Conservation (phyloP, 2,113 vertebrate genomes). For the Corydoras sp. region DNA sequence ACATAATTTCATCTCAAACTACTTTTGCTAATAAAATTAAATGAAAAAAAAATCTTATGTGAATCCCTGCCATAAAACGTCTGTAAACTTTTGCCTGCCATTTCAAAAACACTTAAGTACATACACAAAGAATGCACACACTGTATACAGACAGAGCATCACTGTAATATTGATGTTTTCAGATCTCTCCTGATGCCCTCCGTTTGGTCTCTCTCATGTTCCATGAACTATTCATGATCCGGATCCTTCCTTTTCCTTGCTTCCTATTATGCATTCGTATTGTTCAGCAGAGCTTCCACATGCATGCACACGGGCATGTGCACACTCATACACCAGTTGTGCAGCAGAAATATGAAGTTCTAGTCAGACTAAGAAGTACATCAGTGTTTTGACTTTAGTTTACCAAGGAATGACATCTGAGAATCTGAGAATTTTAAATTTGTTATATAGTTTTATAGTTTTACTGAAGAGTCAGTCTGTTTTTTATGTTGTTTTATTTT, state of each 20-base stretch:
- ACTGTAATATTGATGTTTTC: constrained; percentile 65
- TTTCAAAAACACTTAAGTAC: constrained; percentile 2
- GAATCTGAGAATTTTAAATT: too few relatives aligned
- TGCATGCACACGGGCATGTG: constrained; percentile 11
- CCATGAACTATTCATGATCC: constrained; percentile 61
- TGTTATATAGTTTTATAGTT: too few relatives aligned
- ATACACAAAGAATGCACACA: constrained; percentile 23
- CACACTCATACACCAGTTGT: not conserved
- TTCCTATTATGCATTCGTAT: constrained; percentile 64
- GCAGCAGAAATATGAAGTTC: not conserved
- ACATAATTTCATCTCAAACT: too few relatives aligned
- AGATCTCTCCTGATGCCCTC: constrained; percentile 57
- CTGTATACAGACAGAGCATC: constrained; percentile 42
- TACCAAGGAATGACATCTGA: too few relatives aligned
- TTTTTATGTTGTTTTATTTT: too few relatives aligned
- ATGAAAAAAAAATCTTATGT: not conserved
- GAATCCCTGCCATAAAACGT: constrained; percentile 27
- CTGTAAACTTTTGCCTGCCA: not conserved
- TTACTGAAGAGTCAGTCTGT: too few relatives aligned
- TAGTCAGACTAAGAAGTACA: too few relatives aligned
- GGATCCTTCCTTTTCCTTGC: constrained; percentile 43
- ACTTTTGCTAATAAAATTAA: not conserved
- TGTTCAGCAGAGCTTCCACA: constrained; percentile 52
- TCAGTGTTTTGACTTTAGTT: too few relatives aligned
- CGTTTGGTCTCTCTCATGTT: constrained; percentile 67